Evolutionary conservation across 2,797 vertebrate species (phyloP).

Genomic region (Acanthornis magna): DNA sequence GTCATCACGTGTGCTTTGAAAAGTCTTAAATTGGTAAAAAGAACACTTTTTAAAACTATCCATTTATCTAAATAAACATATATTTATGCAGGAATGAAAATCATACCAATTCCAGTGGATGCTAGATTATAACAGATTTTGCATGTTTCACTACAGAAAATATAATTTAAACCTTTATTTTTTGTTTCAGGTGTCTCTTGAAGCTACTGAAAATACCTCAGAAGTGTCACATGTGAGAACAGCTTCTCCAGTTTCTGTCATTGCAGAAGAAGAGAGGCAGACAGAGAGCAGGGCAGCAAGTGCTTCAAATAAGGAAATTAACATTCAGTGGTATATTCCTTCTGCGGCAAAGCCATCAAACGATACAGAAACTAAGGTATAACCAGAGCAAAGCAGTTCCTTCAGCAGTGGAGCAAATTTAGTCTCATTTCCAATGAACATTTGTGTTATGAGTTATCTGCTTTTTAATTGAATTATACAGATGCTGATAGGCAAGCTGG

Average conservation of each 20-base stretch:
- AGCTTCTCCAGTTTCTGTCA: neutral
- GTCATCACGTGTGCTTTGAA: neutral
- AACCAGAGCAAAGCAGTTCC: neutral
- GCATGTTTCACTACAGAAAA: neutral
- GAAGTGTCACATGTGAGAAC: neutral
- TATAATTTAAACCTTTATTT: neutral
- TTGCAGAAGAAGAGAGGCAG: neutral
- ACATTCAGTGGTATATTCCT: constrained; percentile 83
- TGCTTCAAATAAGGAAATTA: constrained; percentile 73
- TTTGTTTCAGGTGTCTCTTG: constrained; percentile 44
- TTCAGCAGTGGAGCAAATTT: neutral
- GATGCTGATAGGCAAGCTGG: neutral
- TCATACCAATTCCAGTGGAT: neutral
- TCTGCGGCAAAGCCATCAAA: constrained; percentile 58
- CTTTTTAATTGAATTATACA: neutral
- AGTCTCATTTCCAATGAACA: neutral
- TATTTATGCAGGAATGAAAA: neutral
- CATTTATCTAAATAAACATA: neutral
- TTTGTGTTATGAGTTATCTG: neutral
- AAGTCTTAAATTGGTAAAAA: neutral
- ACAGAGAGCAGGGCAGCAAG: constrained; percentile 37
- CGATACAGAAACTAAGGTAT: constrained; percentile 74
- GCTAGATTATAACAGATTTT: neutral
- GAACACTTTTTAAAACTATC: neutral
- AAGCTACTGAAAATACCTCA: neutral